Evolutionary conservation across 2,888 invertebrate species (phyloP).

Genomic region (Pharmacophagus antenor): DNA sequence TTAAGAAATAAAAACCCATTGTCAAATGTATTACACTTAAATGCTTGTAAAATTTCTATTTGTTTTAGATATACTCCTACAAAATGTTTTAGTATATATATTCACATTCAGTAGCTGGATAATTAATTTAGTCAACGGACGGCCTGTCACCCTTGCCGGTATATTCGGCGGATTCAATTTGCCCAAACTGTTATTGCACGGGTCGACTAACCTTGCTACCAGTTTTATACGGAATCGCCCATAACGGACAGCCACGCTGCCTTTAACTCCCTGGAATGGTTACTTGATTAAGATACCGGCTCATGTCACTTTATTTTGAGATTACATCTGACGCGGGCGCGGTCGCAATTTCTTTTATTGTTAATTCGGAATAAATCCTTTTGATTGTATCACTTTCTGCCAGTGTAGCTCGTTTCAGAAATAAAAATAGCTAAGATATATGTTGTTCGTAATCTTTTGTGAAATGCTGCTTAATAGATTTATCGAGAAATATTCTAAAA

Average conservation of each 20-base stretch:
- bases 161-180: conserved; percentile 74
- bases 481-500: too few species aligned
- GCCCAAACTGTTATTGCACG: conserved; percentile 74
- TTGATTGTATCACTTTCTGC: conserved; percentile 37
- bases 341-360: conserved; percentile 66
- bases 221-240: conserved; percentile 68
- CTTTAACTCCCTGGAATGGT: conserved; percentile 70
- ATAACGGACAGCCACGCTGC: conserved; percentile 65
- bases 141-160: conserved; percentile 50
- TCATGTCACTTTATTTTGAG: conserved; percentile 75
- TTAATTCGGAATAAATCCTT: conserved; percentile 52
- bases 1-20: not conserved
- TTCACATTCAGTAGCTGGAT: conserved; percentile 18
- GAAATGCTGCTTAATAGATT: too few species aligned
- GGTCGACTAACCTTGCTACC: conserved; percentile 53
- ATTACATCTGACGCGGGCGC: conserved; percentile 63
- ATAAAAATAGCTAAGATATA: conserved; percentile 26
- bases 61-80: not conserved
- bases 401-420: conserved; percentile 18
- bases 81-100: conserved; percentile 2
- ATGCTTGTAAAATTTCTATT: not conserved
- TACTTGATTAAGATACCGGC: conserved; percentile 74
- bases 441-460: too few species aligned
- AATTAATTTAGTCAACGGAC: conserved; percentile 41
- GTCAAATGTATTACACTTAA: not conserved